These are phyloP conservation scores for Microhierax caerulescens DNA, from an alignment of 2,797 vertebrate genomes.

Conservation along the genomic window DNA sequence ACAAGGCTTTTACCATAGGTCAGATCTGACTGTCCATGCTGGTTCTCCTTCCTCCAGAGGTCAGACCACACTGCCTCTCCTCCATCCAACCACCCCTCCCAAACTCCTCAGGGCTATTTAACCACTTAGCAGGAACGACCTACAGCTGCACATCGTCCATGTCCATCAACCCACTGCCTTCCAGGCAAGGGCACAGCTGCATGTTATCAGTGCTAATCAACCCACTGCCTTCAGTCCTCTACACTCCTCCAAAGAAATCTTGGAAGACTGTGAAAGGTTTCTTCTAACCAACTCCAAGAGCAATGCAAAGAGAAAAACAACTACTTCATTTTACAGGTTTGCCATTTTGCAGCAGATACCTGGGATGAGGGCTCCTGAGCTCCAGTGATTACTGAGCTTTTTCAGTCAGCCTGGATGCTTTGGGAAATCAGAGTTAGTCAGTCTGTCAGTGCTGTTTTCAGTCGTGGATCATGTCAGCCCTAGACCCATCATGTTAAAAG, in stretches of 20 bases:
- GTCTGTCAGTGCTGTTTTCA: not conserved
- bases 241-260: not conserved
- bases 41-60: no score
- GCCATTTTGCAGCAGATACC: not conserved
- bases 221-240: no score
- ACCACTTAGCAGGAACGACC: no score
- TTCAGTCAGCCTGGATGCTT: not conserved
- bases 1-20: no score
- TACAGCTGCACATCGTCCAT: no score
- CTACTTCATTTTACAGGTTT: not conserved
- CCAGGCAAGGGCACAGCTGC: no score
- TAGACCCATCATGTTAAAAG: not conserved
- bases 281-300: not conserved
- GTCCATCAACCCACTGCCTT: no score
- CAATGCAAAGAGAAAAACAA: not conserved
- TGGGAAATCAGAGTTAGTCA: not conserved
- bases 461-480: accelerated
- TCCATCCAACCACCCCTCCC: no score
- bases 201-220: no score
- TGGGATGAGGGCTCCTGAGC: not conserved
- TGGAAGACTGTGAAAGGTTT: not conserved
- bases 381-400: not conserved
- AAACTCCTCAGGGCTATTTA: no score
- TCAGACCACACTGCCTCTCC: no score
- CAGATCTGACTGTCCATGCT: no score